Evolutionary conservation across 92 coral and sea anemone species (phyloP).

Genomic region (Diadumene lineata): DNA sequence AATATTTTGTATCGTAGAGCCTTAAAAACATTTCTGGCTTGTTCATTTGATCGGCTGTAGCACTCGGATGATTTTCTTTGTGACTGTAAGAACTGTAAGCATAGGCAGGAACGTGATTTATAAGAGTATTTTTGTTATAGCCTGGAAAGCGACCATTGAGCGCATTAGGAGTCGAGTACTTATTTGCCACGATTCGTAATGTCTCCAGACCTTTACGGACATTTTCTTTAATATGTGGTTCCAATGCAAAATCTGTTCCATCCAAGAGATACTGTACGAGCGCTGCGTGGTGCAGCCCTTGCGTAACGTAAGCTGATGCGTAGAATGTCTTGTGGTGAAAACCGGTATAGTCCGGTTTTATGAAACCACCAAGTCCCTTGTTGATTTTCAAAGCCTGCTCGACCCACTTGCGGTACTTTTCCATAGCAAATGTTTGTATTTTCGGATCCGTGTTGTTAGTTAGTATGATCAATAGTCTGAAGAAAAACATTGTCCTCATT

Average conservation of each 20-base stretch:
- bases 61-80: not conserved
- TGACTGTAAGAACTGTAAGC: constrained; percentile 48
- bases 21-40: constrained; percentile 47
- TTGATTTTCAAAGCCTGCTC: constrained; percentile 57
- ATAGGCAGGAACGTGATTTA: constrained; percentile 50
- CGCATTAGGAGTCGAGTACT: constrained; percentile 63
- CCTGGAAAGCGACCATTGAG: constrained; percentile 70
- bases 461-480: constrained; percentile 56
- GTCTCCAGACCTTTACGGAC: constrained; percentile 39
- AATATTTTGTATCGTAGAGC: constrained; percentile 16
- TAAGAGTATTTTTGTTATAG: constrained; percentile 29
- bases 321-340: constrained; percentile 75
- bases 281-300: constrained; percentile 57
- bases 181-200: constrained; percentile 23
- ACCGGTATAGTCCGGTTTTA: constrained; percentile 78
- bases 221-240: constrained; percentile 31
- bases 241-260: constrained; percentile 50
- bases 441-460: constrained; percentile 36
- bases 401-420: constrained; percentile 57
- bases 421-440: constrained; percentile 55
- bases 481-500: constrained; percentile 60
- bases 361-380: constrained; percentile 64
- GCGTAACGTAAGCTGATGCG: constrained; percentile 59
- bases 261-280: constrained; percentile 57
- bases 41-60: not conserved